Evolutionary conservation across 1,140 invertebrate species (phyloP), one percentile per base, ranked within the genome.

Genomic region (Solenopsis invicta): DNA sequence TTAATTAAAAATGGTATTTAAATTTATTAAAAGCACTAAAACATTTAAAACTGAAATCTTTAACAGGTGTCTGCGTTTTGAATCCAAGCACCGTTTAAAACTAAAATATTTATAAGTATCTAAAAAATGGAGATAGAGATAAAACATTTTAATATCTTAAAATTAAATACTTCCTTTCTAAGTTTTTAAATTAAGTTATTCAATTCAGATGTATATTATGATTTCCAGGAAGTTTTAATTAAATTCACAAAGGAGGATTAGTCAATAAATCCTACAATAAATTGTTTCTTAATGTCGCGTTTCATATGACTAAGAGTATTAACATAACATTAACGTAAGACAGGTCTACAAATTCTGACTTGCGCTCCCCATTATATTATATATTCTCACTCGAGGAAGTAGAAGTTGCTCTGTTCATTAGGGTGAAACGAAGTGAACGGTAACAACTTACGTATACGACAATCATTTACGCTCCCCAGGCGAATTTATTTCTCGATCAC

Each of bases 351-450:
- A 24, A n/a, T 48, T 71, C 45, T 56, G 56, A 75, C 18, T 59
- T 75, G 5, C 2, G 12, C n/a, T 75, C n/a, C n/a, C 18, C 56
- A 59, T 59, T 75, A 75, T 29, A 72, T 72, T 72, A 34, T 72
- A 4, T 29, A 29, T 29, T 2, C 34, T 29, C 16, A 56, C 52
- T 59, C 21, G 72, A n/a, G 72, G n/a, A 75, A 75, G 18, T 21
- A n/a, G 34, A 24, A 75, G 54, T 37, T 9, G 41, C 12, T 75
- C 54, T 75, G 52, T 75, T 37, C 54, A 75, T 75, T 59, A 59
- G 52, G n/a, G 34, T 41, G 72, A 75, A 59, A 75, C 72, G 34
- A 37, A 56, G 37, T 34, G 41, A 34, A 59, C n/a, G 34, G 18
- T 77, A 37, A 48, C 9, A 62, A 61, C 61, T 48, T 61, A 24